Conservation (phyloP, 2,888 invertebrate species). For the Proisotoma minuta region DNA sequence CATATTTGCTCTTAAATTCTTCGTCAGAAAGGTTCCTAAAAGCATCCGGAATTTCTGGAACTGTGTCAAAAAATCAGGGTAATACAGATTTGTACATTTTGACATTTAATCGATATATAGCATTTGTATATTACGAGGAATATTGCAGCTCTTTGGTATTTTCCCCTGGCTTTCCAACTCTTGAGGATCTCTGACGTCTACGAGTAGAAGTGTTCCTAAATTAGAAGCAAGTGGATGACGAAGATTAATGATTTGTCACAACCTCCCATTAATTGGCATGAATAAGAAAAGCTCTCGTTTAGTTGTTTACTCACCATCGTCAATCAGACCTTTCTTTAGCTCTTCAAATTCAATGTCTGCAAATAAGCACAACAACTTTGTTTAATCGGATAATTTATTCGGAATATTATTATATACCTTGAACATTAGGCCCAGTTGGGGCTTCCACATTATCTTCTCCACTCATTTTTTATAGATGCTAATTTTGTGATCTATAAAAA, state of each 20-base stretch:
- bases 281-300: neutral
- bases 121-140: constrained; percentile 42
- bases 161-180: constrained; percentile 44
- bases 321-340: constrained; percentile 22
- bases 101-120: too few species aligned
- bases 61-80: constrained; percentile 13
- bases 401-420: neutral
- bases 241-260: neutral
- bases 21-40: constrained; percentile 36
- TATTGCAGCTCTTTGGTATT: constrained; percentile 43
- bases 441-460: neutral
- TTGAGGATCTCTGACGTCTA: constrained; percentile 47
- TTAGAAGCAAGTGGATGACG: too few species aligned
- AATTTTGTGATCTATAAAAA: too few species aligned
- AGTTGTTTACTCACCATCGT: constrained; percentile 17
- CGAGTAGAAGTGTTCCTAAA: constrained; percentile 31
- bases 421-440: neutral
- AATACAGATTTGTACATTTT: neutral
- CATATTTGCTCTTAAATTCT: constrained; percentile 45
- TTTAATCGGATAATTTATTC: neutral
- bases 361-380: neutral
- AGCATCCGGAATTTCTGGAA: constrained; percentile 45
- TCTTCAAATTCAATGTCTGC: constrained; percentile 33
- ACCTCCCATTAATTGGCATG: neutral
- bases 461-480: too few species aligned